A percentile compares a stretch with the other conserved stretches of the same genome.
phyloP scores from a whole-genome alignment of 1,140 invertebrate genomes.

The Sarcophaga peregrina region DNA sequence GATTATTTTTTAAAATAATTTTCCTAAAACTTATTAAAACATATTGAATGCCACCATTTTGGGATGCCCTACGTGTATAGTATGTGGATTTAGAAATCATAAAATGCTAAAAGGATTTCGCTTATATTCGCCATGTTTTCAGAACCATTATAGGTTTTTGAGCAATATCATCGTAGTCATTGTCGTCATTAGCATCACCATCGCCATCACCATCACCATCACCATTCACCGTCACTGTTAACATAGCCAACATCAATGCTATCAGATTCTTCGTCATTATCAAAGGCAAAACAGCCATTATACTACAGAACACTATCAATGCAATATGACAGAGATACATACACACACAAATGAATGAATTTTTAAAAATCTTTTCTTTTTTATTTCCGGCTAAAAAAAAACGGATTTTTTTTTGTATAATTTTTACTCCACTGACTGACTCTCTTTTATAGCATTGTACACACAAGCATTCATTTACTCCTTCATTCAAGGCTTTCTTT shows the following conservation, averaged over 20 bases:
- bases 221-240: neutral
- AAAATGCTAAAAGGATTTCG: slow-evolving; percentile 1
- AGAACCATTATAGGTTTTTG: neutral
- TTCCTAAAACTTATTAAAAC: no score
- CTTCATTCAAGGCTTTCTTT: no score
- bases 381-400: neutral
- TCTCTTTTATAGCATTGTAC: no score
- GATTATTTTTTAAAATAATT: no score
- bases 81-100: slow-evolving; percentile 8
- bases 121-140: neutral
- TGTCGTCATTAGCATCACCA: neutral
- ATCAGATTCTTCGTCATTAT: no score
- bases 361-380: neutral
- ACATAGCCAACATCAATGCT: neutral
- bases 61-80: neutral
- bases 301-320: no score
- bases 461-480: neutral
- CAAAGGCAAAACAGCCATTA: no score
- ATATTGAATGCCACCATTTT: no score
- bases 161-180: neutral
- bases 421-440: neutral
- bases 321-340: no score
- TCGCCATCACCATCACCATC: neutral
- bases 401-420: neutral
- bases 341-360: no score